phyloP scores from a whole-genome alignment of 1,140 invertebrate species.

The Dendrolimus punctatus region DNA sequence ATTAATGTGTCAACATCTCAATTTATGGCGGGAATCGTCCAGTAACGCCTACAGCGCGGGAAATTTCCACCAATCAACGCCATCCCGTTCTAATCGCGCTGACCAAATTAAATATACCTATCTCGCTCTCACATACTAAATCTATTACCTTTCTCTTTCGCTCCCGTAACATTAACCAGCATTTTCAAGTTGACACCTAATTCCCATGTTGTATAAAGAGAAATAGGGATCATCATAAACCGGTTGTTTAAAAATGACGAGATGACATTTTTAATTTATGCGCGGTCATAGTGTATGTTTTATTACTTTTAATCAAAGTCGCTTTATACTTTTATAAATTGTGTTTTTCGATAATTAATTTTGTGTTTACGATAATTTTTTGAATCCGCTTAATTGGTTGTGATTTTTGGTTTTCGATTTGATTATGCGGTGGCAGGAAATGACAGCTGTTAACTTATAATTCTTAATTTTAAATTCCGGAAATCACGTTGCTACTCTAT shows the following conservation, averaged over 20 bases:
- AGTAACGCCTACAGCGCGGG: conserved; percentile 51
- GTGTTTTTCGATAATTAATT: neutral
- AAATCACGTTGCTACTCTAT: no score
- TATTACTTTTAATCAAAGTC: conserved; percentile 21
- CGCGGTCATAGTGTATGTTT: conserved; percentile 17
- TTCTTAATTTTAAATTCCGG: no score
- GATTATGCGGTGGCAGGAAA: no score
- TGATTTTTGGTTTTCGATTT: no score
- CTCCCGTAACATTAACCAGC: neutral
- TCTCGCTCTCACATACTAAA: conserved; percentile 23
- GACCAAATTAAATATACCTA: conserved; percentile 12
- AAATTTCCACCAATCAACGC: conserved; percentile 36
- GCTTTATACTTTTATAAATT: conserved; percentile 1
- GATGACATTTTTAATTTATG: conserved; percentile 50
- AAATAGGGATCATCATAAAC: conserved; percentile 10
- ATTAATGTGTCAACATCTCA: conserved; percentile 69
- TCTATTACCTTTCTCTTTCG: conserved; percentile 15
- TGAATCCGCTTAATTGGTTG: no score
- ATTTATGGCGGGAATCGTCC: conserved; percentile 61
- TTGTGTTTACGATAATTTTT: no score
- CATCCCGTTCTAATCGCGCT: conserved; percentile 10
- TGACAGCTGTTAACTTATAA: no score
- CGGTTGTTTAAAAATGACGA: conserved; percentile 13
- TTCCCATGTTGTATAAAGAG: neutral
- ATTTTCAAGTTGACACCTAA: no score